Percentiles rank a stretch among this genome's conserved stretches.
Conservation (phyloP, 2,113 vertebrate genomes). For the Brachyhypopomus occidentalis region DNA sequence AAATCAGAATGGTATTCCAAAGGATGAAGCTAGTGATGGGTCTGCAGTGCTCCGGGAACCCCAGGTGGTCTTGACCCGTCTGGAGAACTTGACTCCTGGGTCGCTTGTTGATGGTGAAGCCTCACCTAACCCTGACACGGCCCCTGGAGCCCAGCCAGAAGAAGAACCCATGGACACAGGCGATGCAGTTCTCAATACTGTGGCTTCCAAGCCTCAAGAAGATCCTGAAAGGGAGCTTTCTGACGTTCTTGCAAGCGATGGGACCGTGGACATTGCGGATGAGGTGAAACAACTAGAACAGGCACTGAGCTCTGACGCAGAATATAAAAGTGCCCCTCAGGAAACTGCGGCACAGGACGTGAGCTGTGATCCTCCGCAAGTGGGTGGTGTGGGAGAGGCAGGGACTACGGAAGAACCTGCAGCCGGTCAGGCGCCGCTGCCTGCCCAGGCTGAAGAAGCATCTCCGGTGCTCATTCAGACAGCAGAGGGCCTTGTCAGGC, state of each 20-base stretch:
- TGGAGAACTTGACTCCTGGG: constrained; percentile 41
- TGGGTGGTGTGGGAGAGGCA: constrained; percentile 12
- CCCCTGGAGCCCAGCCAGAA: constrained; percentile 19
- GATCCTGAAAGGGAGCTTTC: constrained; percentile 28
- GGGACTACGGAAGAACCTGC: constrained; percentile 55
- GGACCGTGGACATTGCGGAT: constrained; percentile 39
- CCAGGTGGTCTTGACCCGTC: constrained; percentile 49
- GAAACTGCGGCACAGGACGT: constrained; percentile 2
- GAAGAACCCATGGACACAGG: constrained; percentile 39
- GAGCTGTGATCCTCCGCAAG: constrained; percentile 21
- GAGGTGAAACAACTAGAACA: constrained; percentile 67
- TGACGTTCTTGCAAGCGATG: constrained; percentile 49
- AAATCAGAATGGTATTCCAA: constrained; percentile 67
- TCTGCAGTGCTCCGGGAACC: constrained; percentile 42
- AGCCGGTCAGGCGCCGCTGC: constrained; percentile 66
- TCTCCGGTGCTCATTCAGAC: constrained; percentile 80
- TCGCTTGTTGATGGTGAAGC: background rate
- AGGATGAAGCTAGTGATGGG: constrained; percentile 32
- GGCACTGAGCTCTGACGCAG: constrained; percentile 48
- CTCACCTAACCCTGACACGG: background rate
- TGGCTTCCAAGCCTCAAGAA: constrained; percentile 37
- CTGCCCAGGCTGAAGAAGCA: constrained; percentile 59
- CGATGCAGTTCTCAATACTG: background rate
- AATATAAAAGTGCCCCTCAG: background rate
- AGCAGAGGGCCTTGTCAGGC: constrained; percentile 73